phyloP scores from a whole-genome alignment of 2,888 invertebrate species.

The Trichopoda pennipes region DNA sequence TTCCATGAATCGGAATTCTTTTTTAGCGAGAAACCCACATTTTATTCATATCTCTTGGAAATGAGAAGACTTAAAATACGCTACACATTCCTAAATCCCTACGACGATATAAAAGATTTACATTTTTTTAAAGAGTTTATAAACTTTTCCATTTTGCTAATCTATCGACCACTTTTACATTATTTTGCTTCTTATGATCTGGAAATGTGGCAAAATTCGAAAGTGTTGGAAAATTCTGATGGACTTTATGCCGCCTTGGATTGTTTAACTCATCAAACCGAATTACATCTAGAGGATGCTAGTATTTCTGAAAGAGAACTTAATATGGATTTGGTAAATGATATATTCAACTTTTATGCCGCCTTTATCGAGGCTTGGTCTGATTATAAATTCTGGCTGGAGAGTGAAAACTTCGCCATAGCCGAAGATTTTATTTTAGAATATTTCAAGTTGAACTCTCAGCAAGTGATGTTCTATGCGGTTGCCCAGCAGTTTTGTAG shows the following conservation, averaged over 20 bases:
- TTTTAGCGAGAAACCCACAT: conserved; percentile 45
- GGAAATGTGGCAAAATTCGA: conserved; percentile 75
- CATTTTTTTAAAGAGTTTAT: conserved; percentile 76
- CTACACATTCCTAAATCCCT: conserved; percentile 62
- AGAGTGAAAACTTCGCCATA: conserved; percentile 77
- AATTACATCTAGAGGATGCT: conserved; percentile 64
- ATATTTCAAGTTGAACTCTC: conserved; percentile 74
- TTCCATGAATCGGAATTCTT: conserved; percentile 58
- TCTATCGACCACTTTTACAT: conserved; percentile 76
- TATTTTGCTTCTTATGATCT: conserved; percentile 77
- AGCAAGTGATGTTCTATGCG: conserved; percentile 76
- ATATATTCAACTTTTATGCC: conserved; percentile 75
- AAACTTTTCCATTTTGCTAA: conserved; percentile 73
- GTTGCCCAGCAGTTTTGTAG: conserved; percentile 77
- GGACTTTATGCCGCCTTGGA: conserved; percentile 77
- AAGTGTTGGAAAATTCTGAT: conserved; percentile 74
- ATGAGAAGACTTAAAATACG: conserved; percentile 70
- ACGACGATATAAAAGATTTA: conserved; percentile 75
- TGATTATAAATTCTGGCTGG: conserved; percentile 78
- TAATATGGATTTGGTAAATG: conserved; percentile 70
- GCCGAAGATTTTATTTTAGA: conserved; percentile 77
- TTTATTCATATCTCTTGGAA: conserved; percentile 73
- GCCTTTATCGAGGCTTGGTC: conserved; percentile 73
- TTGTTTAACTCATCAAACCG: conserved; percentile 74
- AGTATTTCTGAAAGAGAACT: conserved; percentile 69